These are phyloP conservation scores for Mamestra brassicae DNA, from an alignment of 2,888 invertebrate genomes.

Conservation along the genomic window DNA sequence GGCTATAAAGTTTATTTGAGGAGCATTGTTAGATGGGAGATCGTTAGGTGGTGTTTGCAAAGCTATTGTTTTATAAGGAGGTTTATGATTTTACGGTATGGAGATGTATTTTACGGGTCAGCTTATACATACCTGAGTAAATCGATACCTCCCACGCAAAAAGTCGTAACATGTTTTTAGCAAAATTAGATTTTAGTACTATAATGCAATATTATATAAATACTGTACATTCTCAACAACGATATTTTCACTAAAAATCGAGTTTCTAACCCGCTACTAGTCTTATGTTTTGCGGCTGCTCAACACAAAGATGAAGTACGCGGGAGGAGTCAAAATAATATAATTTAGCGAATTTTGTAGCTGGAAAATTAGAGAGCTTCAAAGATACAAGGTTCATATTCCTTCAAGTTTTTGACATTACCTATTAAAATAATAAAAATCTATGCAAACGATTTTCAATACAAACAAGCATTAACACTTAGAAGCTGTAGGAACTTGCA, in stretches of 20 bases:
- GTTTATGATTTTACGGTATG: slow-evolving; percentile 2
- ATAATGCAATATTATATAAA: no score
- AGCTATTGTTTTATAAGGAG: slow-evolving; percentile 16
- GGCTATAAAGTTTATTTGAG: slow-evolving; percentile 60
- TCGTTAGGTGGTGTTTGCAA: slow-evolving; percentile 30
- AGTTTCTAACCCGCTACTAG: no score
- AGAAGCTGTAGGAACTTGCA: neutral
- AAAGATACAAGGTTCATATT: no score
- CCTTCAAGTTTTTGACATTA: neutral
- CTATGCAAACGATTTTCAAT: neutral
- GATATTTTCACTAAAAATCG: no score
- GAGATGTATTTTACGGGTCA: slow-evolving; percentile 11
- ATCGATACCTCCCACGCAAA: no score
- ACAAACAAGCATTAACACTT: neutral
- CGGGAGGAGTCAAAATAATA: neutral
- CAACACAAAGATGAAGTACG: no score
- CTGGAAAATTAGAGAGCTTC: neutral
- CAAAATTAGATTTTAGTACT: no score
- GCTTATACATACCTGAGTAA: no score
- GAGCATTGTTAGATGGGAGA: slow-evolving; percentile 44
- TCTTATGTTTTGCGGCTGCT: no score
- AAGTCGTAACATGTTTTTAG: no score
- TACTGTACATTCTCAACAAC: no score
- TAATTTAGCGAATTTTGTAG: no score
- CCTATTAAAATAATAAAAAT: neutral